These are phyloP conservation scores for Cheilosia vernalis DNA, from an alignment of 2,888 invertebrate genomes.

Conservation along the genomic window DNA sequence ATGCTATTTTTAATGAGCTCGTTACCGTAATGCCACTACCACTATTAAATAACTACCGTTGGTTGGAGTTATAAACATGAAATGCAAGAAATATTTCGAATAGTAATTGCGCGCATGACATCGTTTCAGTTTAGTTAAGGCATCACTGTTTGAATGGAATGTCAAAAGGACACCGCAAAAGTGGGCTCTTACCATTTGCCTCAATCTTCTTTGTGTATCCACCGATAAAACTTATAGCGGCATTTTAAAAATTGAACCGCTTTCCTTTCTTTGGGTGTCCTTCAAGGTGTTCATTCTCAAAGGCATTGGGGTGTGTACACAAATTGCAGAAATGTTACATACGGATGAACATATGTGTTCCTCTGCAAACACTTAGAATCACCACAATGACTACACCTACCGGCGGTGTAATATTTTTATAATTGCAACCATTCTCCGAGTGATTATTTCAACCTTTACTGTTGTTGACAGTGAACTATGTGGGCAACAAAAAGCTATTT, in stretches of 20 bases:
- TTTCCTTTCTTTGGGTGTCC: neutral
- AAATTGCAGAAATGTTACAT: neutral
- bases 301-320: slow-evolving; percentile 4
- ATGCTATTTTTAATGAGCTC: no score
- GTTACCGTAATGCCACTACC: no score
- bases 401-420: no score
- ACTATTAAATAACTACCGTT: no score
- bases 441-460: no score
- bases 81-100: neutral
- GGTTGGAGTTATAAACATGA: no score
- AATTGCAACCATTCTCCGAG: no score
- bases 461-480: no score
- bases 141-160: slow-evolving; percentile 6
- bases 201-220: neutral
- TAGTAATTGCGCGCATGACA: neutral
- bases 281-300: slow-evolving; percentile 3
- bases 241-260: neutral
- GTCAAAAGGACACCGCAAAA: slow-evolving; percentile 16
- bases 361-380: neutral
- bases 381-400: no score
- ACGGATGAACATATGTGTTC: neutral
- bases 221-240: neutral
- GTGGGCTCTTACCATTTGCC: neutral
- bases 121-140: neutral
- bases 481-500: no score